These are phyloP conservation scores for Artibeus jamaicensis DNA, from an alignment of 2,797 vertebrate genomes.

Conservation along the genomic window DNA sequence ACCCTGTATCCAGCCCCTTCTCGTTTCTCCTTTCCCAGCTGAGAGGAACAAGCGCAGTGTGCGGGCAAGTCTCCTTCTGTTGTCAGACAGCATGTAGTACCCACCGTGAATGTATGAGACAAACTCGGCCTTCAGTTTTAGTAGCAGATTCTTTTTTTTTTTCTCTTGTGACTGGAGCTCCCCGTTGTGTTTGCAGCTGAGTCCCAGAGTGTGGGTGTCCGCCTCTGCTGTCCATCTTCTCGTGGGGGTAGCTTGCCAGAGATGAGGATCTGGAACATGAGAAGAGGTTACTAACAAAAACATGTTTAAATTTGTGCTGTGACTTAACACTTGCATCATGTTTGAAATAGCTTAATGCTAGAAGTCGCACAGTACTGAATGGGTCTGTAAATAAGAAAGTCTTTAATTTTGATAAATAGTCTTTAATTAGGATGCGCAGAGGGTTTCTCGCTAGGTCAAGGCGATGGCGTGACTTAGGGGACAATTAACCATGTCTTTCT, in stretches of 20 bases:
- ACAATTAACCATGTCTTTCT: conserved; percentile 53
- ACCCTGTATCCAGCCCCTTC: conserved; percentile 77
- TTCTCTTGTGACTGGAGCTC: conserved; percentile 76
- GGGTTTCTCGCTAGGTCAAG: conserved; percentile 65
- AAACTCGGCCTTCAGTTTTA: conserved; percentile 69
- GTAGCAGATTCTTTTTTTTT: conserved; percentile 59
- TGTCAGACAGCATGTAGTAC: conserved; percentile 55
- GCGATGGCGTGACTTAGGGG: conserved; percentile 49
- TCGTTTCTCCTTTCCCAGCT: conserved; percentile 72
- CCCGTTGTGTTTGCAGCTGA: conserved; percentile 76
- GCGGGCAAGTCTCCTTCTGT: conserved; percentile 49
- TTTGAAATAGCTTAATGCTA: conserved; percentile 65
- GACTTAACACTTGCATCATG: conserved; percentile 55
- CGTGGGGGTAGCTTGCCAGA: conserved; percentile 66
- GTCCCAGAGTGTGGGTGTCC: conserved; percentile 66
- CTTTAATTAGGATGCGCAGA: conserved; percentile 63
- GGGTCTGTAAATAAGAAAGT: conserved; percentile 75
- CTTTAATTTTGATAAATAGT: conserved; percentile 77
- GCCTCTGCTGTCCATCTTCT: conserved; percentile 59
- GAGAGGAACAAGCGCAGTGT: conserved; percentile 69
- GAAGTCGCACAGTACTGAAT: conserved; percentile 66
- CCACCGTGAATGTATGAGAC: conserved; percentile 74
- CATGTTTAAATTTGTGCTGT: conserved; percentile 61
- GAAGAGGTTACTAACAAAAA: conserved; percentile 69
- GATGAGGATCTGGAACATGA: conserved; percentile 56